Evolutionary conservation across 2,113 vertebrate species (phyloP), one percentile per base, ranked within the genome.

Genomic region (Mus pahari): DNA sequence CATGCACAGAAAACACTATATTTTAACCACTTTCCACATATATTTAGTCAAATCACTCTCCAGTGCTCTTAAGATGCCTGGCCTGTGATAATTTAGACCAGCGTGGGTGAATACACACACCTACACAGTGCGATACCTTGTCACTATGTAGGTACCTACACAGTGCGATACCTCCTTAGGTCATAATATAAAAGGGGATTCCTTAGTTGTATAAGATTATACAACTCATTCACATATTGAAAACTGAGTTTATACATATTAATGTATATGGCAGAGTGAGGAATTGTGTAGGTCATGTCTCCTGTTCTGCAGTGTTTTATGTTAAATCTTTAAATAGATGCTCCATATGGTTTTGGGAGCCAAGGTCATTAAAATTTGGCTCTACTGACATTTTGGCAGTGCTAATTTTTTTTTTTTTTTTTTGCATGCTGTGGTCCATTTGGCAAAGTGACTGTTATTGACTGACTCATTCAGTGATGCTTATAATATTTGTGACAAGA

Each of bases 361-460:
- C 94, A 94, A 89, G 77, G 55, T 77, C 68, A 86, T 68, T 78
- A 55, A 86, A 89, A 89, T 96, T 58, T 55, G 77, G 90, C 68
- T 96, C 45, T 62, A 26, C n/a, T 92, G 82, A 89, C 53, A 94
- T n/a, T 95, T 92, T 92, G 94, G 94, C 86, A 95, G 53, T 73
- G 42, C 45, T 62, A 20, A 58, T 96, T n/a, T 2, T 73, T 91
- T 74, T 71, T 66, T 64, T 94, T 68, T n/a, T 8, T 66, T 94
- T 68, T 39, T 7, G 36, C 31, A 64, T 1, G 8, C 50, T 48
- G 7, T 90, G 64, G 75, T 82, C 68, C n/a, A 86, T 94, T 97
- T 94, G 91, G 94, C 77, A 91, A 87, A 94, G n/a, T 92, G 94
- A 77, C 53, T 96, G 89, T 91, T 91, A 92, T 82, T 78, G 89